A percentile compares a stretch with the other conserved stretches of the same genome.
Conservation (phyloP, 2,113 vertebrate species). For the Corythoichthys haematopterus region DNA sequence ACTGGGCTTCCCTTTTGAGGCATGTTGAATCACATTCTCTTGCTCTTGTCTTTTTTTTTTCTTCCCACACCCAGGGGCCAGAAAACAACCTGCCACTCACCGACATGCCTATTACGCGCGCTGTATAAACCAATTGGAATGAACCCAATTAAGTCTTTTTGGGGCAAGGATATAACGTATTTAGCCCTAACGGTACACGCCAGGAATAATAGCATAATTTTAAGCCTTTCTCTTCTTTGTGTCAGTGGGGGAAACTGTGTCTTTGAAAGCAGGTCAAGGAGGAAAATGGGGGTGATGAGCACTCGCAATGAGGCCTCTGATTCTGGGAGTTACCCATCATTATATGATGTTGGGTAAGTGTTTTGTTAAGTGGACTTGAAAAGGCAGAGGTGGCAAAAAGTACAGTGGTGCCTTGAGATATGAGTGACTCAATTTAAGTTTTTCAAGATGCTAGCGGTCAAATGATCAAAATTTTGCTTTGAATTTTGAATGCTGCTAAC, state of each 20-base stretch:
- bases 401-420: too few species aligned
- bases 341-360: background rate
- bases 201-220: conserved; percentile 46
- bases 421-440: too few species aligned
- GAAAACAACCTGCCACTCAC: conserved; percentile 48
- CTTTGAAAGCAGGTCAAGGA: background rate
- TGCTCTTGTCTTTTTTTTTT: background rate
- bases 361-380: too few species aligned
- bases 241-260: background rate
- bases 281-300: background rate
- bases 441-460: too few species aligned
- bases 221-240: conserved; percentile 27
- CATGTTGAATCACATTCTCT: conserved; percentile 22
- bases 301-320: conserved; percentile 7
- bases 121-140: conserved; percentile 51
- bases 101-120: conserved; percentile 44
- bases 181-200: conserved; percentile 50
- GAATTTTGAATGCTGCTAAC: too few species aligned
- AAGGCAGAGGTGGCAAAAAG: too few species aligned
- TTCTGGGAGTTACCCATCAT: conserved; percentile 20
- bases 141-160: conserved; percentile 50
- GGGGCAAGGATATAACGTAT: conserved; percentile 47
- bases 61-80: conserved; percentile 26
- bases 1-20: conserved; percentile 7
- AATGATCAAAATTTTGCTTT: too few species aligned